Evolutionary conservation across 2,888 invertebrate genomes (phyloP).

Genomic region (Macrosiphum euphorbiae): DNA sequence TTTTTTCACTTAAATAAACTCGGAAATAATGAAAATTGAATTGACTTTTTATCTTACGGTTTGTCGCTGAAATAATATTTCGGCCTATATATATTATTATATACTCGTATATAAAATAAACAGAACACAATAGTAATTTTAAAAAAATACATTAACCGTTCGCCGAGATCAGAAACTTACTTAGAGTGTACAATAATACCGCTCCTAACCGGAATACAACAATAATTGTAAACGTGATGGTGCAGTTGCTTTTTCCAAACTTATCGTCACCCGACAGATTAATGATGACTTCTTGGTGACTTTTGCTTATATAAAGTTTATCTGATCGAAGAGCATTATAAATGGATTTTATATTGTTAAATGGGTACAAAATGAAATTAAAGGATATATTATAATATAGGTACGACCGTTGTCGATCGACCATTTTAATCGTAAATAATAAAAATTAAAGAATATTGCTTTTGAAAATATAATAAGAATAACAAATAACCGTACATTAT

Average conservation of each 20-base stretch:
- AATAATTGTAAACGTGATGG: background rate
- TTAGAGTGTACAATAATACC: background rate
- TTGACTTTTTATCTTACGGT: conserved; percentile 32
- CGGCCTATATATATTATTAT: conserved; percentile 22
- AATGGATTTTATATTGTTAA: background rate
- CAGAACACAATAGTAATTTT: conserved; percentile 38
- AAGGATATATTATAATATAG: background rate
- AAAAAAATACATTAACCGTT: conserved; percentile 14
- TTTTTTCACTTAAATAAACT: conserved; percentile 31
- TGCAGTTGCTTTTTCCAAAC: background rate
- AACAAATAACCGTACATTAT: conserved; percentile 11
- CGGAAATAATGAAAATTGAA: conserved; percentile 44
- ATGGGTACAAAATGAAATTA: background rate
- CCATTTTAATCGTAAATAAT: background rate
- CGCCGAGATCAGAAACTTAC: conserved; percentile 14
- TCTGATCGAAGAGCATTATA: background rate
- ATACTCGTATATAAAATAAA: background rate
- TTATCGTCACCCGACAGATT: background rate
- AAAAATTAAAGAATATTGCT: background rate
- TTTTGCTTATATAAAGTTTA: background rate
- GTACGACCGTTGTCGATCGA: background rate
- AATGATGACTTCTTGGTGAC: background rate
- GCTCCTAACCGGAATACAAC: background rate
- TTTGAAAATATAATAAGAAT: background rate
- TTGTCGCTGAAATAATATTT: conserved; percentile 15